Conservation (phyloP, 2,113 vertebrate genomes). For the Lepisosteus osseus region DNA sequence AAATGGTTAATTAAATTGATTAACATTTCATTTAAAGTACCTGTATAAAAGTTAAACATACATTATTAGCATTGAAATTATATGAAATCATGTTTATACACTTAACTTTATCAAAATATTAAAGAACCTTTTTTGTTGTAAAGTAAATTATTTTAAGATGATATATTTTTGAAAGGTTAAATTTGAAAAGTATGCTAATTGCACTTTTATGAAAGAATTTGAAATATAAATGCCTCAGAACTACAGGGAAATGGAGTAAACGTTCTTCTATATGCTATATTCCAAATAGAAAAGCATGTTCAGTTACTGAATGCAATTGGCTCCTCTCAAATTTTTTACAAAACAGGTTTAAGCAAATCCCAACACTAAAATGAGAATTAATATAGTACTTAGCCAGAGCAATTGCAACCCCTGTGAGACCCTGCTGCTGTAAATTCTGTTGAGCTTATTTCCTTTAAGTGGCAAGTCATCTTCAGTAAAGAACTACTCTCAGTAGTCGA, state of each 20-base stretch:
- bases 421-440: constrained; percentile 8
- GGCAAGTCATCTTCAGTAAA: constrained; percentile 65
- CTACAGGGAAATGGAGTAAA: too few species aligned
- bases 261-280: neutral
- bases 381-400: constrained; percentile 9
- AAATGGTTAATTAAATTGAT: too few species aligned
- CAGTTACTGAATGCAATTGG: constrained; percentile 10
- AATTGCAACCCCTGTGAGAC: neutral
- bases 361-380: constrained; percentile 9
- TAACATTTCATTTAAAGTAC: too few species aligned
- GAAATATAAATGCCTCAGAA: neutral
- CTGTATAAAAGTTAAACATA: too few species aligned
- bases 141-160: too few species aligned
- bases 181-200: too few species aligned
- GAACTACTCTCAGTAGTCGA: constrained; percentile 71
- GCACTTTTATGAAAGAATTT: neutral
- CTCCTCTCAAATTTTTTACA: neutral
- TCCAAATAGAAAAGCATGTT: neutral
- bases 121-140: too few species aligned
- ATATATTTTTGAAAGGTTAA: too few species aligned
- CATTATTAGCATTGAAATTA: too few species aligned
- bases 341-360: constrained; percentile 16
- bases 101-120: too few species aligned
- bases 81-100: too few species aligned
- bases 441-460: constrained; percentile 37